Conservation (phyloP, 92 coral and sea anemone species). For the Phymanthus crucifer region DNA sequence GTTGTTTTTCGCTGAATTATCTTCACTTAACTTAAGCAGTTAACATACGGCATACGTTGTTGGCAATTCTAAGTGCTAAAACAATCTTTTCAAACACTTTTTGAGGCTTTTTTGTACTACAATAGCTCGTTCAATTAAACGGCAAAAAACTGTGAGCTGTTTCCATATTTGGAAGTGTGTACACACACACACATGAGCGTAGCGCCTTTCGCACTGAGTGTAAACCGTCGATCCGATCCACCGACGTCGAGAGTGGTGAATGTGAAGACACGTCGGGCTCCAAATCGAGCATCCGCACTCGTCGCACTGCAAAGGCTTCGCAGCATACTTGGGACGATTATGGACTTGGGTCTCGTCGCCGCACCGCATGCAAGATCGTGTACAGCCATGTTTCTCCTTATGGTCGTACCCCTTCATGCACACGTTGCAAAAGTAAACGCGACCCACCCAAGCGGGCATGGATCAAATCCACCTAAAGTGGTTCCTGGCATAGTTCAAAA, state of each 20-base stretch:
- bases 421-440: neutral
- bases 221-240: neutral
- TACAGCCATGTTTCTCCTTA: neutral
- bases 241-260: neutral
- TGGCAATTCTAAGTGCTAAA: too few species aligned
- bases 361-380: neutral
- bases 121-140: too few species aligned
- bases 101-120: too few species aligned
- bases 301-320: neutral
- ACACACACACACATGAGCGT: too few species aligned
- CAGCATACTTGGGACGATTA: neutral
- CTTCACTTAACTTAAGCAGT: too few species aligned
- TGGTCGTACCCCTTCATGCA: neutral
- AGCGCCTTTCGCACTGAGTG: neutral
- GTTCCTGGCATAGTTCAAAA: neutral
- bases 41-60: too few species aligned
- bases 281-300: neutral
- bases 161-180: too few species aligned
- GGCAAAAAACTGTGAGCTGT: too few species aligned
- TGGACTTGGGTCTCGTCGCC: neutral
- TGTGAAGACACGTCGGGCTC: neutral
- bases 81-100: too few species aligned
- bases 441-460: conserved; percentile 22
- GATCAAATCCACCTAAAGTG: conserved; percentile 21
- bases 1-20: too few species aligned